Conservation (phyloP, 2,113 vertebrate species). For the Empidonax traillii region DNA sequence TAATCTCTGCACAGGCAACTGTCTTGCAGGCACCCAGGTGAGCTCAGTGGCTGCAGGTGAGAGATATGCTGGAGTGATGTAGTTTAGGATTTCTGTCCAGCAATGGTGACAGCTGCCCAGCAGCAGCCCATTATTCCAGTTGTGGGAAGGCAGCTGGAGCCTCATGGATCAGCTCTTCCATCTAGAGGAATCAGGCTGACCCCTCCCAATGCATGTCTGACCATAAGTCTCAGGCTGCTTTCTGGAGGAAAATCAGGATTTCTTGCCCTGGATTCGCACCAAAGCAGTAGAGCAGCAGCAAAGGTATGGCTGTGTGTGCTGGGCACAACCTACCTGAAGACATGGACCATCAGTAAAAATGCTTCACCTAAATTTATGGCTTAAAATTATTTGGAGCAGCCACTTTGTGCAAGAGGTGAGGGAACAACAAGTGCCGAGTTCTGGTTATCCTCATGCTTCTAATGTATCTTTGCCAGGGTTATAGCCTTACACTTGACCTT, state of each 20-base stretch:
- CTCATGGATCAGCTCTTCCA: background rate
- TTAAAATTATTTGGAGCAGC: background rate
- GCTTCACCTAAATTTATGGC: background rate
- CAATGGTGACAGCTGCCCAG: accelerated
- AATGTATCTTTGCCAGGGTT: slow-evolving; percentile 1
- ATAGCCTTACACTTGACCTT: slow-evolving; percentile 55
- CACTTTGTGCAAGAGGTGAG: background rate
- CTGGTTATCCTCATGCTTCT: background rate
- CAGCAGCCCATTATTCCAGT: background rate
- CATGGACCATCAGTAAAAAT: background rate
- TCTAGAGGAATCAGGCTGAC: background rate
- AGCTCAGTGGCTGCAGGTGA: background rate
- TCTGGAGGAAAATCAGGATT: background rate
- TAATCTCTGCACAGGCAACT: background rate
- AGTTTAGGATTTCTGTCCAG: background rate
- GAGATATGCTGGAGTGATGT: background rate
- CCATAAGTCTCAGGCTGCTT: background rate
- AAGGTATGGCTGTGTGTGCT: background rate
- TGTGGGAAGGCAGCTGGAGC: background rate
- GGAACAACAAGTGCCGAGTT: accelerated
- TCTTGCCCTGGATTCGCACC: background rate
- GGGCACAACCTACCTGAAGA: background rate
- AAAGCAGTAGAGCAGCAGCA: background rate
- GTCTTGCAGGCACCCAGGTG: background rate
- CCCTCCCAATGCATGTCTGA: background rate